Conservation (phyloP, 92 coral and sea anemone species). For the Desmophyllum pertusum region DNA sequence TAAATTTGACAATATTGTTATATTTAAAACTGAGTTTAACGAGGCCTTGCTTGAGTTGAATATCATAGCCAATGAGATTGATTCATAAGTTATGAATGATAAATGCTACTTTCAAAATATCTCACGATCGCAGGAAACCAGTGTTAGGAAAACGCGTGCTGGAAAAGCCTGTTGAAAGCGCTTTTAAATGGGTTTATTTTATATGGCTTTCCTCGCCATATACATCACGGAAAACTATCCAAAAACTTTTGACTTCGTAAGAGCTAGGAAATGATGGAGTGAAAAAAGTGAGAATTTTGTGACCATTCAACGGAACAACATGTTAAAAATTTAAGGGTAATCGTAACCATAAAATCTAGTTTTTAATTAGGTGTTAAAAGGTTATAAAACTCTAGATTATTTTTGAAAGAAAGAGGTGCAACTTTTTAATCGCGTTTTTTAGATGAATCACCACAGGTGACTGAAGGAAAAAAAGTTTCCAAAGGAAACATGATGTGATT, state of each 20-base stretch:
- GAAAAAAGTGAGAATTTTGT: background rate
- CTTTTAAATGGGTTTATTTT: background rate
- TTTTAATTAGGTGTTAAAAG: background rate
- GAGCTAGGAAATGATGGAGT: background rate
- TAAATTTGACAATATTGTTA: slow-evolving; percentile 10
- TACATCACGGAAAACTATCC: background rate
- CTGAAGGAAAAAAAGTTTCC: background rate
- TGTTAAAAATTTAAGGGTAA: background rate
- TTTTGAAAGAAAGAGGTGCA: background rate
- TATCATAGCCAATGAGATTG: slow-evolving; percentile 1
- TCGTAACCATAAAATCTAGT: background rate
- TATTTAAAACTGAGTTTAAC: background rate
- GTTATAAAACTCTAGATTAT: background rate
- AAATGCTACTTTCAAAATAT: background rate
- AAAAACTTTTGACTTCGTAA: background rate
- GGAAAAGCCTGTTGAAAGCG: background rate
- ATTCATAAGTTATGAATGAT: slow-evolving; percentile 8
- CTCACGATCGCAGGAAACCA: background rate
- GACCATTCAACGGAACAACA: background rate
- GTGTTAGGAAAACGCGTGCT: background rate
- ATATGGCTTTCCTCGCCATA: background rate
- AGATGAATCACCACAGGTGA: background rate
- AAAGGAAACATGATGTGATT: background rate
- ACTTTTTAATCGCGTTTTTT: background rate
- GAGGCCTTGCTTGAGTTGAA: background rate